A percentile compares a stretch with the other conserved stretches of the same genome.
phyloP scores from a whole-genome alignment of 2,113 vertebrate species.

The Dasypus novemcinctus region DNA sequence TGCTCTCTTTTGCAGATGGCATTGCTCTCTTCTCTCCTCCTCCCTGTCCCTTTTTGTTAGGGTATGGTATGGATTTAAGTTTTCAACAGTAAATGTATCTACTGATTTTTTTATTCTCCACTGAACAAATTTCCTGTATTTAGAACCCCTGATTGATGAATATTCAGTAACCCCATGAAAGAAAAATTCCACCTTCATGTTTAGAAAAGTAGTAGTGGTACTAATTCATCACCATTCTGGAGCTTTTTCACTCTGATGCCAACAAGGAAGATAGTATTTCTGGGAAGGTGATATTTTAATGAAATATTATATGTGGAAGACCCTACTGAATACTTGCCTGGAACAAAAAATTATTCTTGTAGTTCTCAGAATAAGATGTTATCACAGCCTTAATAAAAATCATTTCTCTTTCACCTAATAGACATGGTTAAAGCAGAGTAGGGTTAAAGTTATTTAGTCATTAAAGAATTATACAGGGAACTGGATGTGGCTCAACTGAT shows the following conservation, averaged over 20 bases:
- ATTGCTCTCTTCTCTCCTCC: background rate
- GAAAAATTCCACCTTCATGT: background rate
- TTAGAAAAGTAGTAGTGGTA: background rate
- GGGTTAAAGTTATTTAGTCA: background rate
- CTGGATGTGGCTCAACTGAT: too few relatives aligned
- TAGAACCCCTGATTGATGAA: background rate
- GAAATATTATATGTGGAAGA: background rate
- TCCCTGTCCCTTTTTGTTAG: background rate
- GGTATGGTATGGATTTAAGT: background rate
- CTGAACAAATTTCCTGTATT: background rate
- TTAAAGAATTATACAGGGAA: background rate
- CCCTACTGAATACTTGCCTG: background rate
- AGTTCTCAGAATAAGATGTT: conserved; percentile 21
- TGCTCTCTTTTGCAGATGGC: background rate
- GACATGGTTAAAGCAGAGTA: background rate
- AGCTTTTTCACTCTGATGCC: background rate
- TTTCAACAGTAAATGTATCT: background rate
- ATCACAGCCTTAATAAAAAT: background rate
- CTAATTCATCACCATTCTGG: background rate
- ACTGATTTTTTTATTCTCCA: background rate
- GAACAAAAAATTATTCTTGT: conserved; percentile 20
- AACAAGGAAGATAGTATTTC: background rate
- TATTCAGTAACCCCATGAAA: background rate
- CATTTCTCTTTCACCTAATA: conserved; percentile 18
- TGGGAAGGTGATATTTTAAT: background rate